phyloP scores from a whole-genome alignment of 1,140 invertebrate genomes.

The Aphidius ervi region DNA sequence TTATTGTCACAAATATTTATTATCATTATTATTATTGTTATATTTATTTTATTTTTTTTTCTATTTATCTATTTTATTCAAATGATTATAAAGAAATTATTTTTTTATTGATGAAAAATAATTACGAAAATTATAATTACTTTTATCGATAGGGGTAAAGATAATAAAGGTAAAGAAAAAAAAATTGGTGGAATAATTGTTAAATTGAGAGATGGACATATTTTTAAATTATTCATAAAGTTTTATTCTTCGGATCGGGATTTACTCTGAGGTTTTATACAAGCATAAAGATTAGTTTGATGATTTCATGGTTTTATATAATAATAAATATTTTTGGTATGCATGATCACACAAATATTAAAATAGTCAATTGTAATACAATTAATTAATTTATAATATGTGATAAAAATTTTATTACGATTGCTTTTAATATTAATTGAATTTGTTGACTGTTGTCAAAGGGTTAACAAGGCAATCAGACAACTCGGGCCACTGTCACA shows the following conservation, averaged over 20 bases:
- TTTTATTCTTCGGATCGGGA: too few relatives aligned
- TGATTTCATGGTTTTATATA: neutral
- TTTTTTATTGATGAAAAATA: too few relatives aligned
- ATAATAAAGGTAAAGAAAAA: too few relatives aligned
- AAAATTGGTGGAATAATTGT: too few relatives aligned
- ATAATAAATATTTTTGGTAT: neutral
- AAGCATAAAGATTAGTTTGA: neutral
- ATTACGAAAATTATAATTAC: too few relatives aligned
- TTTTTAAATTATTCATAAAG: too few relatives aligned
- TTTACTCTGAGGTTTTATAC: too few relatives aligned
- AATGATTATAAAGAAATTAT: too few relatives aligned
- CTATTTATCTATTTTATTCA: neutral
- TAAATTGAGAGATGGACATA: too few relatives aligned
- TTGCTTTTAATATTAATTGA: constrained; percentile 10
- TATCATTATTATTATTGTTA: constrained; percentile 6
- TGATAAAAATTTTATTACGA: constrained; percentile 9
- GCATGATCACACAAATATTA: neutral
- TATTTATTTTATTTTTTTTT: constrained; percentile 4
- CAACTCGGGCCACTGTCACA: constrained; percentile 9
- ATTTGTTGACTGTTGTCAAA: constrained; percentile 12
- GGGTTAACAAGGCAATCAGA: constrained; percentile 17
- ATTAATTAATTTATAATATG: constrained; percentile 3
- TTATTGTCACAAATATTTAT: constrained; percentile 5
- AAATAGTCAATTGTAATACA: neutral
- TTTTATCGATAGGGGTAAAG: too few relatives aligned